Evolutionary conservation across 2,888 invertebrate species (phyloP).

Genomic region (Tipula confusa): DNA sequence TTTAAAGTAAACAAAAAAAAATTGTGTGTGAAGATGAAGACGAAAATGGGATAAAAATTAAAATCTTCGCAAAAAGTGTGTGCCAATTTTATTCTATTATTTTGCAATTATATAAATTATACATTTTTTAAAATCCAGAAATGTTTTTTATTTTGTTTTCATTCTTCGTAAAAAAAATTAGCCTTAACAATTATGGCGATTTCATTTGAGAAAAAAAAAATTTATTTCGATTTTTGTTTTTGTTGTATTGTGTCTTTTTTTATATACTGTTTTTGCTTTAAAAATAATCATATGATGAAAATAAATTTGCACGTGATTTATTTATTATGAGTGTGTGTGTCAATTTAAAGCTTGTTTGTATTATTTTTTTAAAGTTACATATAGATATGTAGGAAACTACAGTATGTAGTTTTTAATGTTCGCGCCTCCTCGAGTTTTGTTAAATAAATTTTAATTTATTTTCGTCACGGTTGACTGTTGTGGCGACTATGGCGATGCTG

Average conservation of each 20-base stretch:
- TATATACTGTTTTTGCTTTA: background rate
- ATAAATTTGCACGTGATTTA: conserved; percentile 25
- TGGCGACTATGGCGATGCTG: too few species aligned
- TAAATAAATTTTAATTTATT: too few species aligned
- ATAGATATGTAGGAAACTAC: background rate
- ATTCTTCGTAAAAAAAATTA: background rate
- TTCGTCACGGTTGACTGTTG: too few species aligned
- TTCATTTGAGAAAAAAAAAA: background rate
- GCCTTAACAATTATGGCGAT: background rate
- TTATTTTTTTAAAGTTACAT: background rate
- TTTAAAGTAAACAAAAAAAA: background rate
- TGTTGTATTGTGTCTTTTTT: background rate
- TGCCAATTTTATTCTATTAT: background rate
- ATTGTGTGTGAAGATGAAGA: background rate
- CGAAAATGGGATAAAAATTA: background rate
- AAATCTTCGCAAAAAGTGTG: background rate
- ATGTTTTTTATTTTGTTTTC: background rate
- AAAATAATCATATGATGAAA: conserved; percentile 28
- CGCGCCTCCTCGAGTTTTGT: too few species aligned
- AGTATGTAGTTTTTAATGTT: too few species aligned
- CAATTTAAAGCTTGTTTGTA: background rate
- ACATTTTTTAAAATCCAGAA: background rate
- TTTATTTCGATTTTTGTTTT: background rate
- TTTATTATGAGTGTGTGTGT: background rate
- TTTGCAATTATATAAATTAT: background rate